Evolutionary conservation across 2,888 invertebrate species (phyloP).

Genomic region (Strigamia crassipes): DNA sequence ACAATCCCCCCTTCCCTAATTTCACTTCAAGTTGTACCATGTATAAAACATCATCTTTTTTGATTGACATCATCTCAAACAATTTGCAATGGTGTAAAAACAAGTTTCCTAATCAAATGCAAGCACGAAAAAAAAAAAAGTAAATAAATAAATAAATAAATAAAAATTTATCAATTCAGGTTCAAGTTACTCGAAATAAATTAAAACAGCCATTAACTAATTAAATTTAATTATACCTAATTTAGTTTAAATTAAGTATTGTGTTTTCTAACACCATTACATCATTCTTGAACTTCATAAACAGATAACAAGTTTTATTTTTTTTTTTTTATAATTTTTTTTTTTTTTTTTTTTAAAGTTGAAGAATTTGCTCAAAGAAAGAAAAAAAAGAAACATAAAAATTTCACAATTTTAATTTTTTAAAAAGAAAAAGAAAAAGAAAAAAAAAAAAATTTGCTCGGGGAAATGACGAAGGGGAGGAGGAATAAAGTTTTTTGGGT

Average conservation of each 20-base stretch:
- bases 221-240: not conserved
- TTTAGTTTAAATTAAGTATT: not conserved
- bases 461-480: conserved; percentile 50
- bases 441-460: conserved; percentile 50
- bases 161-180: not conserved
- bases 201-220: conserved; percentile 4
- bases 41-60: not conserved
- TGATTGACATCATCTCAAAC: conserved; percentile 20
- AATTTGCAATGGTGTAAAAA: conserved; percentile 22
- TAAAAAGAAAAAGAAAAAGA: not conserved
- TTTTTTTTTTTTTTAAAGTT: not conserved
- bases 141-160: not conserved
- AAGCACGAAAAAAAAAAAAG: not conserved
- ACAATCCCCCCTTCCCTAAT: not conserved
- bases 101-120: conserved; percentile 23
- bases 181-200: too few species aligned
- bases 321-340: not conserved
- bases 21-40: not conserved
- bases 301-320: not conserved
- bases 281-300: not conserved
- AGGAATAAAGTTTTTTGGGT: conserved; percentile 48
- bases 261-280: not conserved
- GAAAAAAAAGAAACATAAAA: not conserved
- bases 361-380: not conserved
- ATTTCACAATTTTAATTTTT: conserved; percentile 23